phyloP scores from a whole-genome alignment of 2,888 invertebrate species.

The Artemia sp. region DNA sequence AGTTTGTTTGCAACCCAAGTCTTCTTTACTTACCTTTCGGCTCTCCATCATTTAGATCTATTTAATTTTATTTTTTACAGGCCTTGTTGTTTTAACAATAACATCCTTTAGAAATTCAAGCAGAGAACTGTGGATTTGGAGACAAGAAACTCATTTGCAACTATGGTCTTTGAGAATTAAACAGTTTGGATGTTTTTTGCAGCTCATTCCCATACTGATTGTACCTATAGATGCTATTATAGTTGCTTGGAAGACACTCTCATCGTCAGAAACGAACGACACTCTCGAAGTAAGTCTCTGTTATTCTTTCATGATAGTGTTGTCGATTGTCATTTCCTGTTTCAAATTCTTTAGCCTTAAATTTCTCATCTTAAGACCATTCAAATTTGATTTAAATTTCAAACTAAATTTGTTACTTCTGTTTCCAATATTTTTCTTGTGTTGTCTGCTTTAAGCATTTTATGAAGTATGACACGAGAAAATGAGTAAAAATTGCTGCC shows the following conservation, averaged over 20 bases:
- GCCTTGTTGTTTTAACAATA: conserved; percentile 43
- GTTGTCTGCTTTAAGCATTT: no score
- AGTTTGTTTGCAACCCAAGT: no score
- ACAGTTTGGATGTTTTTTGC: conserved; percentile 56
- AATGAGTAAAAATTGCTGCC: no score
- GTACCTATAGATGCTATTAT: conserved; percentile 54
- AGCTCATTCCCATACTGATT: conserved; percentile 53
- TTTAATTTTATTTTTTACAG: conserved; percentile 19
- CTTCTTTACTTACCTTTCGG: no score
- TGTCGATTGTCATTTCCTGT: no score
- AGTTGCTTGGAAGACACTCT: background rate
- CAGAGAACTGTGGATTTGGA: background rate
- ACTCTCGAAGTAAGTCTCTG: background rate
- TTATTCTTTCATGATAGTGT: background rate
- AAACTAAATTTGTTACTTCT: no score
- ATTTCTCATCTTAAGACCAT: no score
- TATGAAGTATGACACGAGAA: no score
- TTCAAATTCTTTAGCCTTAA: no score
- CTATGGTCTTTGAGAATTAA: conserved; percentile 67
- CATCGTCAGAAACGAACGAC: conserved; percentile 13
- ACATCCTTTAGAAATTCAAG: conserved; percentile 45
- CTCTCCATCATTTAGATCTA: no score
- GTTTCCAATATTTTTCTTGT: no score
- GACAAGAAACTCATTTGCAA: conserved; percentile 28
- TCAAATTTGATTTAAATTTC: no score